Evolutionary conservation across 1,140 invertebrate species (phyloP).

Genomic region (Drosophila ogumai): DNA sequence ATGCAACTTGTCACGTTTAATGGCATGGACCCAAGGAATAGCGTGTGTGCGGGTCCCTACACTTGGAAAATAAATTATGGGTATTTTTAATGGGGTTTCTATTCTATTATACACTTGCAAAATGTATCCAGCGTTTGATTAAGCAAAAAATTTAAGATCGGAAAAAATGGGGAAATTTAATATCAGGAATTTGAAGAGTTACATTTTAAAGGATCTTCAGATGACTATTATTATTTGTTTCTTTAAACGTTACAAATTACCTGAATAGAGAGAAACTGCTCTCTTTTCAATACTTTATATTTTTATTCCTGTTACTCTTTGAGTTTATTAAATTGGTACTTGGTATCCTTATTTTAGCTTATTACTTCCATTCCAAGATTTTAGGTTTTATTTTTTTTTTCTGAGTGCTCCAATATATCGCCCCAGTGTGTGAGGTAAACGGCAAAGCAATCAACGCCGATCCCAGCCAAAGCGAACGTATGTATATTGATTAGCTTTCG

Average conservation of each 20-base stretch:
- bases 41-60: slow-evolving; percentile 36
- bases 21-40: slow-evolving; percentile 58
- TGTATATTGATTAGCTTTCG: slow-evolving; percentile 79
- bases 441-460: slow-evolving; percentile 55
- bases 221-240: too few relatives aligned
- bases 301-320: not conserved
- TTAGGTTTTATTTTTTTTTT: not conserved
- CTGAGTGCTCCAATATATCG: slow-evolving; percentile 23
- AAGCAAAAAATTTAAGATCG: not conserved
- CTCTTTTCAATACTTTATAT: too few relatives aligned
- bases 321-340: too few relatives aligned
- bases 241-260: not conserved
- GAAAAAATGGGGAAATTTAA: too few relatives aligned
- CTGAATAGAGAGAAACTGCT: too few relatives aligned
- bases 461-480: slow-evolving; percentile 43
- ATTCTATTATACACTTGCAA: not conserved
- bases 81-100: not conserved
- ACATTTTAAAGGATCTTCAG: too few relatives aligned
- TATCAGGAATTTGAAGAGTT: too few relatives aligned
- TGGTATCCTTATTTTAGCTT: not conserved
- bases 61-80: slow-evolving; percentile 17
- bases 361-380: not conserved
- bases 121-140: not conserved
- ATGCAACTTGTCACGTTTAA: slow-evolving; percentile 83
- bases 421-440: slow-evolving; percentile 14